phyloP scores from a whole-genome alignment of 2,113 vertebrate genomes.

The Sinosuthora webbiana region DNA sequence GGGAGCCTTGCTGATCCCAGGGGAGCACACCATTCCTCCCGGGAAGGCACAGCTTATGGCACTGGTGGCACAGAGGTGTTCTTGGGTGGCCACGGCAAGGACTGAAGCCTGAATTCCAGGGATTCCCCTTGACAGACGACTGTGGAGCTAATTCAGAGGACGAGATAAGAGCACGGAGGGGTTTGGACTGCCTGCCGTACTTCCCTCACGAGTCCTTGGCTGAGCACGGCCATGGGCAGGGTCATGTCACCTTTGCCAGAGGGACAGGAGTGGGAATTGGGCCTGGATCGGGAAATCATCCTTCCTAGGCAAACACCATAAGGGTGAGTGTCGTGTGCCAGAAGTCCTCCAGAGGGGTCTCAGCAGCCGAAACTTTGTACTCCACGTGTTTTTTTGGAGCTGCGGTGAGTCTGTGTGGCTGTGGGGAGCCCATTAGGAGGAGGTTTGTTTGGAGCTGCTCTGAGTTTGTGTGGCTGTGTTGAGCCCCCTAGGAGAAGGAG shows the following conservation, averaged over 20 bases:
- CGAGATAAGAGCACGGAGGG: not conserved
- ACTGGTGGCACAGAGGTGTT: not conserved
- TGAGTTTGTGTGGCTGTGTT: not conserved
- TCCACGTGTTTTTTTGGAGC: accelerated
- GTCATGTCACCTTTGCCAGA: not conserved
- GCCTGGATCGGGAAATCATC: not conserved
- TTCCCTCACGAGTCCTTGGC: not conserved
- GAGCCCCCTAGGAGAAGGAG: not conserved
- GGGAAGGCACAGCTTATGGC: not conserved
- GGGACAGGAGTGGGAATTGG: not conserved
- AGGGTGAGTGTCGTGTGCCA: not conserved
- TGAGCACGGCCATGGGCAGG: not conserved
- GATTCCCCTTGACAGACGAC: not conserved
- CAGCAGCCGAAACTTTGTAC: not conserved
- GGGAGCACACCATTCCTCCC: accelerated
- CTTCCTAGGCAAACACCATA: not conserved
- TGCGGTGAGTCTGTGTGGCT: not conserved
- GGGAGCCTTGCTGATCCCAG: not conserved
- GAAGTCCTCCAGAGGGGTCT: not conserved
- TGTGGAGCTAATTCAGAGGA: not conserved
- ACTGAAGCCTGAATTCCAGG: not conserved
- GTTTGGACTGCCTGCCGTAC: not conserved
- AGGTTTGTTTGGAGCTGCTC: not conserved
- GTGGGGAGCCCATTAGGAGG: accelerated
- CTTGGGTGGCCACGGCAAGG: not conserved